Percentiles rank a stretch among this genome's conserved stretches.
Conservation (phyloP, 2,888 invertebrate genomes). For the Acheta domesticus region DNA sequence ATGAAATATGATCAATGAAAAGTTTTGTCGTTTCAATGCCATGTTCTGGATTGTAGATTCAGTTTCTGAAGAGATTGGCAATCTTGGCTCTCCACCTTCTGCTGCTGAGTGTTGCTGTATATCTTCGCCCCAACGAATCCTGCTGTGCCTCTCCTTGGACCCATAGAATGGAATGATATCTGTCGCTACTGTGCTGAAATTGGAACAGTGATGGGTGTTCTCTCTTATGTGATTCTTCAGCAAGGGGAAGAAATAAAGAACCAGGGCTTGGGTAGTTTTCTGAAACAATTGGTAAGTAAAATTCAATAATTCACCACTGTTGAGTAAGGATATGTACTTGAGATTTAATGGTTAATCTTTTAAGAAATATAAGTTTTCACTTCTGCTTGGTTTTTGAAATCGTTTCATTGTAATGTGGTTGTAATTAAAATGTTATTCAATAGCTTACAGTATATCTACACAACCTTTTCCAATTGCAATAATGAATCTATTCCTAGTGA, state of each 20-base stretch:
- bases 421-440: too few species aligned
- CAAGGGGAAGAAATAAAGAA: constrained; percentile 93
- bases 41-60: constrained; percentile 57
- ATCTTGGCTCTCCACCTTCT: constrained; percentile 85
- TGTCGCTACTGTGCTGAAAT: constrained; percentile 76
- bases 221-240: constrained; percentile 85
- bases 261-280: constrained; percentile 84
- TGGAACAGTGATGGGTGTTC: constrained; percentile 78
- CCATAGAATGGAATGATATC: constrained; percentile 52
- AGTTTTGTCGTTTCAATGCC: too few species aligned
- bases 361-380: too few species aligned
- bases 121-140: constrained; percentile 75
- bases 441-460: too few species aligned
- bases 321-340: background rate
- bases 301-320: background rate
- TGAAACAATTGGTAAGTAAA: constrained; percentile 79
- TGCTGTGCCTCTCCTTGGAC: constrained; percentile 54
- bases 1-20: too few species aligned
- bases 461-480: too few species aligned
- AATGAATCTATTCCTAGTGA: too few species aligned
- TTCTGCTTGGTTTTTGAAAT: too few species aligned
- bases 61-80: constrained; percentile 86
- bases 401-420: too few species aligned
- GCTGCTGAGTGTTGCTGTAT: constrained; percentile 84
- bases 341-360: too few species aligned